Evolutionary conservation across 1,140 invertebrate genomes (phyloP).

Genomic region (Coptotermes formosanus): DNA sequence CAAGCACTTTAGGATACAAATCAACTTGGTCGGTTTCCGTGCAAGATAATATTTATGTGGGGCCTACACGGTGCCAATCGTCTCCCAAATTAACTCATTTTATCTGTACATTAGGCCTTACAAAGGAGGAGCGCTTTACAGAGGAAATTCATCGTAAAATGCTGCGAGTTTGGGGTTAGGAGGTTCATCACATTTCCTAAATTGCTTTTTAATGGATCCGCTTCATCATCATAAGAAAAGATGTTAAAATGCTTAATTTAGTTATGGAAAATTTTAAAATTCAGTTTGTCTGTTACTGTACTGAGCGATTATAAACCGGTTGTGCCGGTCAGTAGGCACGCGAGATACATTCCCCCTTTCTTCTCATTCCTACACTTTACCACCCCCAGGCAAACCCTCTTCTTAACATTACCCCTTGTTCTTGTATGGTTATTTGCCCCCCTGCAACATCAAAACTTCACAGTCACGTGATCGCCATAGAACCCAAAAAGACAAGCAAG

Average conservation of each 20-base stretch:
- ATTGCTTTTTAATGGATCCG: slow-evolving; percentile 4
- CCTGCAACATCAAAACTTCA: not conserved
- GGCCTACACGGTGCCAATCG: not conserved
- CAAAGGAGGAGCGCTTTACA: not conserved
- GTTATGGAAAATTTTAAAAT: slow-evolving; percentile 5
- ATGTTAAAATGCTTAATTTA: not conserved
- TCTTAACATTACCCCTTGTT: not conserved
- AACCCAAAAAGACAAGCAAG: not conserved
- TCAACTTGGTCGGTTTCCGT: too few relatives aligned
- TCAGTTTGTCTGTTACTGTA: slow-evolving; percentile 18
- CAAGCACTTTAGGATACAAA: too few relatives aligned
- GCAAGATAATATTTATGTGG: too few relatives aligned
- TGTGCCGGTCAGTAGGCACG: not conserved
- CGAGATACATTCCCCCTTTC: not conserved
- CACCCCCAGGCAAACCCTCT: not conserved
- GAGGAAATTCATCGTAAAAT: not conserved
- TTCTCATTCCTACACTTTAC: not conserved
- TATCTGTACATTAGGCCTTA: not conserved
- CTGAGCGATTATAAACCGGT: not conserved
- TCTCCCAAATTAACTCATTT: not conserved
- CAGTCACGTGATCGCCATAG: not conserved
- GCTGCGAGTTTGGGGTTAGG: not conserved
- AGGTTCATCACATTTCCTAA: not conserved
- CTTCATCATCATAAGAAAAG: not conserved
- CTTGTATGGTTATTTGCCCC: not conserved